Percentiles rank a stretch among this genome's conserved stretches.
phyloP scores from a whole-genome alignment of 2,797 vertebrate species.

The Neosilurus hyrtlii region DNA sequence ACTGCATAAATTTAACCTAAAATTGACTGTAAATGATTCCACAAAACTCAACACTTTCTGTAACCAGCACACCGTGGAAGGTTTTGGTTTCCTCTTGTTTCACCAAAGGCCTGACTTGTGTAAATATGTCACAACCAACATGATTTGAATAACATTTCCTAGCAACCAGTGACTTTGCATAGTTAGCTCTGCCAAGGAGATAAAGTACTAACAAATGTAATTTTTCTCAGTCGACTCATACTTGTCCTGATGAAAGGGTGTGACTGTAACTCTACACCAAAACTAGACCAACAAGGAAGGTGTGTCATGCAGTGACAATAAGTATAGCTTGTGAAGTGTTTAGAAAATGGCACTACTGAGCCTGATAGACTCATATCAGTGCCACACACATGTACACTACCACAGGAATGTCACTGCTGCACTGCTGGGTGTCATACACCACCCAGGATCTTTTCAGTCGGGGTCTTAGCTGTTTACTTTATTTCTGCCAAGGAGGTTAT shows the following conservation, averaged over 20 bases:
- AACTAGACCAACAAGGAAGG: neutral
- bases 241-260: neutral
- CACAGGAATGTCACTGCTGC: neutral
- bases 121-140: neutral
- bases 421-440: neutral
- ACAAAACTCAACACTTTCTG: neutral
- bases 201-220: neutral
- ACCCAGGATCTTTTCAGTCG: neutral
- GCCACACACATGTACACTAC: neutral
- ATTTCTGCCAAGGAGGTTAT: too few relatives aligned
- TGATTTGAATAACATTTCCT: conserved; percentile 4
- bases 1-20: neutral
- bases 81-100: neutral
- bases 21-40: neutral
- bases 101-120: neutral
- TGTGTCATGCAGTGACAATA: neutral
- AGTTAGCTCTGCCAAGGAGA: neutral
- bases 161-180: neutral
- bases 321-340: neutral
- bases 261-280: neutral
- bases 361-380: conserved; percentile 2
- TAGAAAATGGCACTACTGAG: neutral
- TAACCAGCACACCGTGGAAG: neutral
- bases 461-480: neutral
- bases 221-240: neutral